Evolutionary conservation across 2,888 invertebrate species (phyloP), one percentile per base, ranked within the genome.

Genomic region (Protodeltote pygarga): DNA sequence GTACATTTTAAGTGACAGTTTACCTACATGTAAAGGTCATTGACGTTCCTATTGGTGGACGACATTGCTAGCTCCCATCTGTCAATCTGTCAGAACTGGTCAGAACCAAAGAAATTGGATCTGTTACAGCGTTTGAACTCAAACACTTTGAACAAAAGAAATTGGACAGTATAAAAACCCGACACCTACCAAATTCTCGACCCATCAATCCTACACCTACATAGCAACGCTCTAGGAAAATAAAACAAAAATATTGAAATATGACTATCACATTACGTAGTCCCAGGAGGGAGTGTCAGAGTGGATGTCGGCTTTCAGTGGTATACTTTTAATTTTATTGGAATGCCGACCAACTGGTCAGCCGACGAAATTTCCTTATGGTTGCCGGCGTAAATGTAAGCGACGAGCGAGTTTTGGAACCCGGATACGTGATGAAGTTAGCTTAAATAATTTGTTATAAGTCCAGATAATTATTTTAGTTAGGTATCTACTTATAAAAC

Each of bases 291-390:
- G 49, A 55, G 63, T 60, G 53, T 48, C 21, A n/a, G 19, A 53
- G 17, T 46, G 34, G 29, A 25, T 17, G 19, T 20, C 8, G 15
- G 28, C 46, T 48, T 49, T 60, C 50, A 45, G 68, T 66, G 62
- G 57, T 67, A 64, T 65, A 82, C 81, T 83, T 79, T 84, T 79
- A 71, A 73, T 86, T 66, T 83, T 77, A 66, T 77, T 73, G 81
- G 85, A 85, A 87, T 87, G 85, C 68, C 58, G 77, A 40, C 42
- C 6, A 55, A 77, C 83, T 44, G 73, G 83, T 77, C 59, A 38
- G 38, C 35, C 42, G 38, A 70, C 59, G 41, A 75, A 77, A 75
- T 77, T 79, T 77, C 64, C 67, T 68, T 71, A 32, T 19, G 11
- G 37, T 11, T 23, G 14, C 0, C 4, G 48, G 32, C 15, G 19